A percentile compares a stretch with the other conserved stretches of the same genome.
Evolutionary conservation across 1,140 invertebrate genomes (phyloP).

Genomic region (Akabosia matsudoensis): DNA sequence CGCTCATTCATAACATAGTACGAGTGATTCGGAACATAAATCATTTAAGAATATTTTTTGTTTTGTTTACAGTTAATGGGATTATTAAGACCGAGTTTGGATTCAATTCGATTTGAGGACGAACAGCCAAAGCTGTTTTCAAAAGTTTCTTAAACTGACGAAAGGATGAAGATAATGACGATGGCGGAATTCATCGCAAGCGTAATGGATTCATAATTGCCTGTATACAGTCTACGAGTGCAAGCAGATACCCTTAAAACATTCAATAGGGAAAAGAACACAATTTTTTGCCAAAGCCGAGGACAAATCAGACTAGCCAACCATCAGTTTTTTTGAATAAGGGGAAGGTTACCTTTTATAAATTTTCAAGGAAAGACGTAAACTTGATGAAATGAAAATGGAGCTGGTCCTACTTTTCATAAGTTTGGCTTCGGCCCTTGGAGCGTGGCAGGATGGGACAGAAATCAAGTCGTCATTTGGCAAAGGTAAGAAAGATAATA

Average conservation of each 20-base stretch:
- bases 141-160: not conserved
- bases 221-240: not conserved
- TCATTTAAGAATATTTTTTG: not conserved
- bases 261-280: not conserved
- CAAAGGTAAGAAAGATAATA: slow-evolving; percentile 15
- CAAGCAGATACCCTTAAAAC: not conserved
- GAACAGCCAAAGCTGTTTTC: not conserved
- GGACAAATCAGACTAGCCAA: not conserved
- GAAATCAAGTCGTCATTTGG: slow-evolving; percentile 27
- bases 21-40: not conserved
- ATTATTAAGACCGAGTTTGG: slow-evolving; percentile 11
- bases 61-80: slow-evolving; percentile 12
- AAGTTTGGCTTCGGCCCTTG: not conserved
- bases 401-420: slow-evolving; percentile 27
- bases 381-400: not conserved
- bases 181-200: no score
- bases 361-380: not conserved
- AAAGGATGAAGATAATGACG: not conserved
- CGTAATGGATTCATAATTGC: not conserved
- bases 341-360: not conserved
- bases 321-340: not conserved
- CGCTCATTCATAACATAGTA: not conserved
- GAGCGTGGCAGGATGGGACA: slow-evolving; percentile 34
- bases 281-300: not conserved
- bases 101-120: not conserved